Percentiles rank a stretch among this genome's conserved stretches.
Conservation (phyloP, 1,140 invertebrate species). For the Ladona fulva region DNA sequence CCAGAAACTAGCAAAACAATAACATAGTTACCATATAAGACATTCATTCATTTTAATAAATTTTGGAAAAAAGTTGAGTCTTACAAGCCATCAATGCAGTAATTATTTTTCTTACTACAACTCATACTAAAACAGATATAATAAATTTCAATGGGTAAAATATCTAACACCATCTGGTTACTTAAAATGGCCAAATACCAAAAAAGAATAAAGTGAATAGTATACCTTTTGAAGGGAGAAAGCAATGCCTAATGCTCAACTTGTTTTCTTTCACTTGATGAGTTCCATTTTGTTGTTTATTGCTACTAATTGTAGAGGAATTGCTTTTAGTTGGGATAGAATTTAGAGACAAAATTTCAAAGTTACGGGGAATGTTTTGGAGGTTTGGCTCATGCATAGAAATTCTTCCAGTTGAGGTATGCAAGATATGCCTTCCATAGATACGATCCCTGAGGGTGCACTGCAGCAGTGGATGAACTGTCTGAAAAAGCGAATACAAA, state of each 20-base stretch:
- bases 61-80: too few relatives aligned
- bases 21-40: too few relatives aligned
- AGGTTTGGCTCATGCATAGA: slow-evolving; percentile 88
- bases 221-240: slow-evolving; percentile 14
- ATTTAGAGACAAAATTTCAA: slow-evolving; percentile 39
- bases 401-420: slow-evolving; percentile 81
- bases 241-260: slow-evolving; percentile 23
- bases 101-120: too few relatives aligned
- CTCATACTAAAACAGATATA: too few relatives aligned
- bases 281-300: background rate
- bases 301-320: background rate
- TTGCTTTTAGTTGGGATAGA: background rate
- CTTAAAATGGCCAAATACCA: too few relatives aligned
- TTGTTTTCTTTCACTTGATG: background rate
- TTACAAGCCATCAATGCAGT: too few relatives aligned
- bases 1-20: too few relatives aligned
- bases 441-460: slow-evolving; percentile 50
- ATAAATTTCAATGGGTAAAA: too few relatives aligned
- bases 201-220: too few relatives aligned
- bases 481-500: slow-evolving; percentile 29
- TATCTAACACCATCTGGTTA: too few relatives aligned
- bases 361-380: slow-evolving; percentile 84
- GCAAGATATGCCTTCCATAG: slow-evolving; percentile 61
- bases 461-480: slow-evolving; percentile 46
- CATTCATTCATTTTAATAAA: too few relatives aligned